These are phyloP conservation scores for Epinotia bilunana DNA, from an alignment of 2,888 invertebrate genomes.

Conservation along the genomic window DNA sequence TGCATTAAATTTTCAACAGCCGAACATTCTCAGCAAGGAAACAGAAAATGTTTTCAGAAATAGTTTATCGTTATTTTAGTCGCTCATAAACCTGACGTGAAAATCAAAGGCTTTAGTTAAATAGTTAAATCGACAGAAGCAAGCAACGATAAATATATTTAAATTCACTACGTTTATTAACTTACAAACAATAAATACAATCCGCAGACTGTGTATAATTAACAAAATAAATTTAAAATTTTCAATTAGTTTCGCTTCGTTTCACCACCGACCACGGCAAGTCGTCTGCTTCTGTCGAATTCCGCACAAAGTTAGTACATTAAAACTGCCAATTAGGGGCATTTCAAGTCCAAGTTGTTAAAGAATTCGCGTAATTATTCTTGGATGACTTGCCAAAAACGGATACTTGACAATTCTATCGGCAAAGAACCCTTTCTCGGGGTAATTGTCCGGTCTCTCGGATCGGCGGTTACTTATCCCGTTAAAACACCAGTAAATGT, in stretches of 20 bases:
- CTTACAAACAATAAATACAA: constrained; percentile 68
- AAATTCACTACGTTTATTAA: background rate
- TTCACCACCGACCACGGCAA: constrained; percentile 78
- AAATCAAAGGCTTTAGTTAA: no score
- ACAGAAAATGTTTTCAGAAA: background rate
- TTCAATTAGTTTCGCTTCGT: constrained; percentile 77
- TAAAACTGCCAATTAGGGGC: constrained; percentile 83
- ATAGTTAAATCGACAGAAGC: background rate
- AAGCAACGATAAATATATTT: background rate
- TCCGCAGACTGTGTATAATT: constrained; percentile 69
- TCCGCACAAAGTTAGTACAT: constrained; percentile 82
- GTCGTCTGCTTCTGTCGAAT: constrained; percentile 78
- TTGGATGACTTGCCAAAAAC: constrained; percentile 73
- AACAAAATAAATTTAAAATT: constrained; percentile 76
- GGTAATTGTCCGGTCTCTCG: constrained; percentile 37
- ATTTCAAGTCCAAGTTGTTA: constrained; percentile 82
- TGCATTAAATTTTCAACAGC: no score
- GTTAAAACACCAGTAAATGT: background rate
- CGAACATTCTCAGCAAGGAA: background rate
- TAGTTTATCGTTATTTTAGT: no score
- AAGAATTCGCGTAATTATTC: constrained; percentile 81
- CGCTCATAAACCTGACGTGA: no score
- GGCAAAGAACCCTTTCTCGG: constrained; percentile 35
- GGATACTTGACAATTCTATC: constrained; percentile 60
- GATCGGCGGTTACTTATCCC: constrained; percentile 8